Conservation (phyloP, 2,113 vertebrate species). For the Gadus macrocephalus region DNA sequence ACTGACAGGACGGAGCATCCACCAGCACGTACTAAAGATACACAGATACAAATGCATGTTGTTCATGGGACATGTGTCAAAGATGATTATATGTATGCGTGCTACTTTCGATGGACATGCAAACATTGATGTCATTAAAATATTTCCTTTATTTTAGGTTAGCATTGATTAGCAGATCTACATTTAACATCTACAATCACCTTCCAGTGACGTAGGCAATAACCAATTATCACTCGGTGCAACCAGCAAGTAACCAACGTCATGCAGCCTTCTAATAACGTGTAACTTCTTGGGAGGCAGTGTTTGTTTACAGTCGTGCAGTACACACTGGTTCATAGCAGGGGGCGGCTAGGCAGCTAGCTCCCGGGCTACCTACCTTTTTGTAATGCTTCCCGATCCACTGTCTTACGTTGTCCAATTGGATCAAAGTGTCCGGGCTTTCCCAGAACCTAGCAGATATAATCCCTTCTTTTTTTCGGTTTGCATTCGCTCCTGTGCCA, state of each 20-base stretch:
- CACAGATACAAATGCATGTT: constrained; percentile 6
- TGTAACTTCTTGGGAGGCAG: background rate
- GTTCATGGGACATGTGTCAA: background rate
- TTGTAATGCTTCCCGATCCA: constrained; percentile 93
- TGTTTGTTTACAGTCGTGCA: constrained; percentile 54
- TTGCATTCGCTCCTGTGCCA: constrained; percentile 38
- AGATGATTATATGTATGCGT: too few species aligned
- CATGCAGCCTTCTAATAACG: background rate
- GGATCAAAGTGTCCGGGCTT: constrained; percentile 81
- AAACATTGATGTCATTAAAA: too few species aligned
- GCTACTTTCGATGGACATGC: too few species aligned
- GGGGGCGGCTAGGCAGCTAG: constrained; percentile 46
- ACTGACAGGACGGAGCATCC: constrained; percentile 92
- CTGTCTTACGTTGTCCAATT: constrained; percentile 82
- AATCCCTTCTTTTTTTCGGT: constrained; percentile 82
- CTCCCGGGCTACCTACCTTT: constrained; percentile 75
- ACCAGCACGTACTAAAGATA: constrained; percentile 82
- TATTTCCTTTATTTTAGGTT: too few species aligned
- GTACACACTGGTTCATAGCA: constrained; percentile 22
- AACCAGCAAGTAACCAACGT: background rate
- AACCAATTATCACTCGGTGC: background rate
- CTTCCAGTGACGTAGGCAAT: too few species aligned
- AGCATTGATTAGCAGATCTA: too few species aligned
- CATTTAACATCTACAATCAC: too few species aligned
- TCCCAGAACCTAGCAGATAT: constrained; percentile 86